These are phyloP conservation scores for Rhinella marina DNA, from an alignment of 2,797 vertebrate genomes.

Conservation along the genomic window DNA sequence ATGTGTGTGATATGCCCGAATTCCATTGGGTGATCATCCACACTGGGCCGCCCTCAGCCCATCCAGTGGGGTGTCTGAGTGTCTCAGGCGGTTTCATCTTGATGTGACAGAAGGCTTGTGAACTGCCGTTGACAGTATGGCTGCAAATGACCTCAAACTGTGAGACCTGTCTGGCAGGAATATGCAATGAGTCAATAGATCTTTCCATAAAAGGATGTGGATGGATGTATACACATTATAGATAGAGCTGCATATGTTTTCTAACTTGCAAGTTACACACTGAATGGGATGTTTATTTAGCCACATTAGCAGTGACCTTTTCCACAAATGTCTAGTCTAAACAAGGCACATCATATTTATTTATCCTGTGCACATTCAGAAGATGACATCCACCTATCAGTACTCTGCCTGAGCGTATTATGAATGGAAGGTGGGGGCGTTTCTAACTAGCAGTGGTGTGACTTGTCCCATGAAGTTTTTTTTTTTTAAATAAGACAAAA, in stretches of 20 bases:
- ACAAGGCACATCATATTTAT: constrained; percentile 32
- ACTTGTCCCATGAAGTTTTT: background rate
- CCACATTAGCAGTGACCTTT: constrained; percentile 56
- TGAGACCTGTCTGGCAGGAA: constrained; percentile 56
- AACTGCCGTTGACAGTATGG: constrained; percentile 50
- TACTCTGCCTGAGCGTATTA: background rate
- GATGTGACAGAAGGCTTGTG: constrained; percentile 22
- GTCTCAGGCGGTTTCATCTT: constrained; percentile 18
- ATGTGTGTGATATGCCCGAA: background rate
- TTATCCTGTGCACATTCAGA: constrained; percentile 21
- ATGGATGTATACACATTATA: constrained; percentile 52
- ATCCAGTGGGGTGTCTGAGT: constrained; percentile 35
- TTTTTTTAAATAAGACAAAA: no score
- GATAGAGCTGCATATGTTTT: constrained; percentile 45
- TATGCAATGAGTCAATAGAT: constrained; percentile 52
- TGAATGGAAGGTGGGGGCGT: background rate
- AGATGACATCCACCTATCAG: constrained; percentile 7
- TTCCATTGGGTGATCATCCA: background rate
- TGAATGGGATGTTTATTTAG: constrained; percentile 60
- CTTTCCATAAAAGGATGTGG: constrained; percentile 57
- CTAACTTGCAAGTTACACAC: constrained; percentile 50
- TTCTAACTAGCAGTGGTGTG: background rate
- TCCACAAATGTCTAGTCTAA: constrained; percentile 51
- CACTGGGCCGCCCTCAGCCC: background rate
- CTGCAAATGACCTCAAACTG: constrained; percentile 45